phyloP scores from a whole-genome alignment of 2,113 vertebrate species.

The Phylloscopus whistleri region DNA sequence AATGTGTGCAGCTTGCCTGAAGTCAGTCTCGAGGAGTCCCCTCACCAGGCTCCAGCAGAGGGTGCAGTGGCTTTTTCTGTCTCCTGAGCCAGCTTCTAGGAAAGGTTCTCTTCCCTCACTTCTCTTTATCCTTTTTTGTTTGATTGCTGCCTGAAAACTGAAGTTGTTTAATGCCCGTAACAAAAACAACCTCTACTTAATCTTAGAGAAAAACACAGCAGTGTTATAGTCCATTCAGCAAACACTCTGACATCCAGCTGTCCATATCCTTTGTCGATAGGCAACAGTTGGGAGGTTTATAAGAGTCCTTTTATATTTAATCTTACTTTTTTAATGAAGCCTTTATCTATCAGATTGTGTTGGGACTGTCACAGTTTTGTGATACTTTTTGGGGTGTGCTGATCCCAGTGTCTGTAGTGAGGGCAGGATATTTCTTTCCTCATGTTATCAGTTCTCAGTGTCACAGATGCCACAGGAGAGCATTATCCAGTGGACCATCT shows the following conservation, averaged over 20 bases:
- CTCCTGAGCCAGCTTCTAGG: neutral
- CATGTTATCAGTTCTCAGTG: rapidly evolving
- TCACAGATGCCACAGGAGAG: neutral
- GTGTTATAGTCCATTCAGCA: neutral
- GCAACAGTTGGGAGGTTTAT: neutral
- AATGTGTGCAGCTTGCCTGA: rapidly evolving
- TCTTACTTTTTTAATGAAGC: neutral
- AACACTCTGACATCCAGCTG: neutral
- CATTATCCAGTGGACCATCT: neutral
- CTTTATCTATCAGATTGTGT: neutral
- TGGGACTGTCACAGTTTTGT: neutral
- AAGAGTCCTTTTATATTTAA: neutral
- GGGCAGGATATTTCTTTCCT: neutral
- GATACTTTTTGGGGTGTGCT: neutral
- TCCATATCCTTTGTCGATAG: rapidly evolving
- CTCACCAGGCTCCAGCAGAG: constrained; percentile 11
- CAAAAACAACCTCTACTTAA: neutral
- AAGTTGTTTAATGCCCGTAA: neutral
- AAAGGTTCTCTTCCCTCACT: neutral
- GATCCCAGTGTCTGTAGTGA: neutral
- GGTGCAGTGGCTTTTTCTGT: neutral
- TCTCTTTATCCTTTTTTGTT: neutral
- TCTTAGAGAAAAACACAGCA: neutral
- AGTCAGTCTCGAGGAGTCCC: neutral
- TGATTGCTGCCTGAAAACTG: neutral